Percentiles rank a stretch among this genome's conserved stretches.
Evolutionary conservation across 2,113 vertebrate genomes (phyloP).

Genomic region (Steatornis caripensis): DNA sequence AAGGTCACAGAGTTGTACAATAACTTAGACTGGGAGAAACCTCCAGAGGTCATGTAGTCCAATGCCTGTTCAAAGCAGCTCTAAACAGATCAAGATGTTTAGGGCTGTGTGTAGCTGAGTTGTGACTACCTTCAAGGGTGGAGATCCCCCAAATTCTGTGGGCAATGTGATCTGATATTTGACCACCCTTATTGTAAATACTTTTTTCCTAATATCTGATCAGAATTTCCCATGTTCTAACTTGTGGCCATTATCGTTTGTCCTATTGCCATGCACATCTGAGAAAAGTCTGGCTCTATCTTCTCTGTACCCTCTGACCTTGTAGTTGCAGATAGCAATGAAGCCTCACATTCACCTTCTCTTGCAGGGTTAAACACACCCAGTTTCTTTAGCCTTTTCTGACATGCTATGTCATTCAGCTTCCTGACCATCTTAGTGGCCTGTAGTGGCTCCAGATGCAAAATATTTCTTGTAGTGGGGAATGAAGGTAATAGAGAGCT

Average conservation of each 20-base stretch:
- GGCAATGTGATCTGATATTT: fast-evolving
- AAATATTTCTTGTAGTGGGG: neutral
- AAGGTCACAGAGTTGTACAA: neutral
- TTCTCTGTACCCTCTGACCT: neutral
- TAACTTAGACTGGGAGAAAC: neutral
- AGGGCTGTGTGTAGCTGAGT: neutral
- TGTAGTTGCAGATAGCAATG: neutral
- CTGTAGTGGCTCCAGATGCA: neutral
- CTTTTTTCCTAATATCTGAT: neutral
- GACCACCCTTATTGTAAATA: neutral
- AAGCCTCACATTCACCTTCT: neutral
- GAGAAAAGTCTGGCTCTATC: neutral
- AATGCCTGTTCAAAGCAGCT: neutral
- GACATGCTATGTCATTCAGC: neutral
- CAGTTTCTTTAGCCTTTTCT: neutral
- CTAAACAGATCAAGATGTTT: neutral
- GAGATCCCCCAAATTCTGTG: neutral
- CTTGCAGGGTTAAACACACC: neutral
- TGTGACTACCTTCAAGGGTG: neutral
- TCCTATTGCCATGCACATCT: neutral
- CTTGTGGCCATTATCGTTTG: neutral
- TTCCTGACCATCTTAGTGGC: neutral
- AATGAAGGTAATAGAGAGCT: no score
- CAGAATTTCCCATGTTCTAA: neutral
- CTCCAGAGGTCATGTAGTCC: neutral